phyloP scores from a whole-genome alignment of 53 echinoderm and acorn worm species.

The Temnopleurus reevesii region DNA sequence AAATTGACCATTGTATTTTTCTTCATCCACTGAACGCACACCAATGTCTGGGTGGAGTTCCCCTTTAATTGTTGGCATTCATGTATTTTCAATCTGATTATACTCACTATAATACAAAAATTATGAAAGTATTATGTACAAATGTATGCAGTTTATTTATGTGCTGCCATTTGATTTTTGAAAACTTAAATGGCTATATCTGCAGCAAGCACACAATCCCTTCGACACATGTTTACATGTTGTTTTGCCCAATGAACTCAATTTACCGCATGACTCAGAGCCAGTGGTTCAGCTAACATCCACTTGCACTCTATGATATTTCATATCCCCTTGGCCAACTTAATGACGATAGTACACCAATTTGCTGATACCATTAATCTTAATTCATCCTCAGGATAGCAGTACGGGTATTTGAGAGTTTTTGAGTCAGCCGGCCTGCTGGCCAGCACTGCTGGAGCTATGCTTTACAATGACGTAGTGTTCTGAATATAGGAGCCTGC shows the following conservation, averaged over 20 bases:
- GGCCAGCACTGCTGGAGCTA: background rate
- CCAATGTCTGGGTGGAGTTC: too few relatives aligned
- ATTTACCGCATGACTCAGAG: constrained; percentile 1
- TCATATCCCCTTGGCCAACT: background rate
- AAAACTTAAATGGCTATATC: too few relatives aligned
- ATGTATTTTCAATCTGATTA: too few relatives aligned
- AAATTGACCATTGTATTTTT: too few relatives aligned
- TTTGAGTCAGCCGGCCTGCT: background rate
- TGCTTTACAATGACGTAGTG: constrained; percentile 1
- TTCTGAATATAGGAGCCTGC: background rate
- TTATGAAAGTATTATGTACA: too few relatives aligned
- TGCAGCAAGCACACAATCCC: background rate
- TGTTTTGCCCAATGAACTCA: constrained; percentile 24
- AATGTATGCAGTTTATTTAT: too few relatives aligned
- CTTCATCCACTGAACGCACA: too few relatives aligned
- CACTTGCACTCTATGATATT: constrained; percentile 5
- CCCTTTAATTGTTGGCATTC: too few relatives aligned
- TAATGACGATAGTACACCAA: constrained; percentile 26
- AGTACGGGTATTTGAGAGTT: background rate
- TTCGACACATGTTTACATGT: background rate
- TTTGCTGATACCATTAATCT: constrained; percentile 32
- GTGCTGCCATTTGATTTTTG: too few relatives aligned
- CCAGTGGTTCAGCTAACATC: background rate
- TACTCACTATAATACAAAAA: too few relatives aligned
- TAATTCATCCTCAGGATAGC: constrained; percentile 3